Evolutionary conservation across 2,113 vertebrate species (phyloP).

Genomic region (Tyrannus savana): DNA sequence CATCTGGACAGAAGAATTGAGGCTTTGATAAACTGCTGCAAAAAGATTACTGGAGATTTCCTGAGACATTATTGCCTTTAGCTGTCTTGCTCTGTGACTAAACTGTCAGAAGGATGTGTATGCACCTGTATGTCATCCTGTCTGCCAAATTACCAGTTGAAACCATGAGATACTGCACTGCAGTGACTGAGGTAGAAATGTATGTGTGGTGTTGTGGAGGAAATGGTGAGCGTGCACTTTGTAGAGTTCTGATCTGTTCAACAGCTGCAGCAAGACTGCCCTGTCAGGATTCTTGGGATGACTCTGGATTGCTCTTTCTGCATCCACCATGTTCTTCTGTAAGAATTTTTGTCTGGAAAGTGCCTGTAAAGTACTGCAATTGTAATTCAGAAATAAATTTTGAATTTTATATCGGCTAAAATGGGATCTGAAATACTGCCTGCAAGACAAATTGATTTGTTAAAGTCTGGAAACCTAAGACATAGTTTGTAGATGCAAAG

Average conservation of each 20-base stretch:
- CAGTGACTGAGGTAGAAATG: neutral
- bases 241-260: neutral
- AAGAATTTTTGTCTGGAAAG: neutral
- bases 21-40: neutral
- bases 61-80: neutral
- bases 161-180: neutral
- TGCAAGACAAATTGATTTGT: neutral
- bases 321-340: neutral
- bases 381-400: neutral
- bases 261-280: neutral
- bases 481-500: neutral
- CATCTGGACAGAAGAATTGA: neutral
- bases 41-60: neutral
- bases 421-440: neutral
- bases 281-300: neutral
- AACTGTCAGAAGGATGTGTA: neutral
- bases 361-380: neutral
- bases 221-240: rapidly evolving
- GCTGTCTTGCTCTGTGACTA: neutral
- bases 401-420: neutral
- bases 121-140: neutral
- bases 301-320: neutral
- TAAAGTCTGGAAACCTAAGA: neutral
- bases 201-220: neutral
- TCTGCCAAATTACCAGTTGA: neutral